A percentile compares a stretch with the other conserved stretches of the same genome.
Evolutionary conservation across 2,797 vertebrate genomes (phyloP).

Genomic region (Kryptopterus vitreolus): DNA sequence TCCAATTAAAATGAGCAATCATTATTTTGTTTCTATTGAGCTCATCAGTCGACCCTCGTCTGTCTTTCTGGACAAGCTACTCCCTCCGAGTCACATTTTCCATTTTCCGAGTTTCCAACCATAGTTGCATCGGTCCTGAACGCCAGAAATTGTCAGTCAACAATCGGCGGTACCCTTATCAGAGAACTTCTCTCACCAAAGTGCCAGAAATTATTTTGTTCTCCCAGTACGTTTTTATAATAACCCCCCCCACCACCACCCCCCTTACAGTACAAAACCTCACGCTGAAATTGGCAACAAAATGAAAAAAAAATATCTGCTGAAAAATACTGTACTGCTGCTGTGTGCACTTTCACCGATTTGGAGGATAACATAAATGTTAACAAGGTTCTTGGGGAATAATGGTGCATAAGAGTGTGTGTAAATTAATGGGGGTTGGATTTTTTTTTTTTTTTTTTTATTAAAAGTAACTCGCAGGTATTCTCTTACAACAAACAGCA

Average conservation of each 20-base stretch:
- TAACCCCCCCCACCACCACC: neutral
- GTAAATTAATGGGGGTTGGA: neutral
- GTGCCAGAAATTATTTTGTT: neutral
- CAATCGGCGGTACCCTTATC: neutral
- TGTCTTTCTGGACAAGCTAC: neutral
- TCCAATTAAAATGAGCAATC: too few species aligned
- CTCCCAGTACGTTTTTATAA: neutral
- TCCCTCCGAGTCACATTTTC: neutral
- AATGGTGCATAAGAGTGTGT: neutral
- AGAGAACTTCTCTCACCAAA: neutral
- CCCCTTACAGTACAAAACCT: neutral
- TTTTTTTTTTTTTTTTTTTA: neutral
- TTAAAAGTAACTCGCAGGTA: neutral
- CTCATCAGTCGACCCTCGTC: too few species aligned
- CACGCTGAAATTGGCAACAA: neutral
- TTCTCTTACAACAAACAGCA: neutral
- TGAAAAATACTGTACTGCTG: neutral
- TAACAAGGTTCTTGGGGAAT: neutral
- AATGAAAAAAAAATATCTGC: neutral
- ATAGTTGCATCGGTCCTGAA: neutral
- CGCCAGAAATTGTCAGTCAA: neutral
- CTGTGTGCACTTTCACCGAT: neutral
- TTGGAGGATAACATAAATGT: neutral
- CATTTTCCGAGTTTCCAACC: neutral
- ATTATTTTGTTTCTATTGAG: too few species aligned